Percentiles rank a stretch among this genome's conserved stretches.
Evolutionary conservation across 2,113 vertebrate species (phyloP).

Genomic region (Symphodus melops): DNA sequence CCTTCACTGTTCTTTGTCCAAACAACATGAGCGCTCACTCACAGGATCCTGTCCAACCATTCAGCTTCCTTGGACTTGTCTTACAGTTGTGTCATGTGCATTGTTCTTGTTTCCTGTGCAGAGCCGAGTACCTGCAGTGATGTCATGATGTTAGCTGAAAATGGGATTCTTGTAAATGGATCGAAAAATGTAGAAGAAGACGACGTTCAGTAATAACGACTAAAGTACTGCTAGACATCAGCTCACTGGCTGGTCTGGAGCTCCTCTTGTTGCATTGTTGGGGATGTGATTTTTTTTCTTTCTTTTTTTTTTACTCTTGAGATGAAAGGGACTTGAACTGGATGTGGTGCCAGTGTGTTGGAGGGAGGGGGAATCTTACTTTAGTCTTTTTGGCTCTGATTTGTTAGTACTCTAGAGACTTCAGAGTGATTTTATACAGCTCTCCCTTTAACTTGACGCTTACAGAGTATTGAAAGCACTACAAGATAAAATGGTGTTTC

Average conservation of each 20-base stretch:
- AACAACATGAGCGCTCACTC: slow-evolving; percentile 41
- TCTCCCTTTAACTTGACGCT: slow-evolving; percentile 69
- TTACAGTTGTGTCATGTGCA: slow-evolving; percentile 1
- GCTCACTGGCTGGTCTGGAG: slow-evolving; percentile 32
- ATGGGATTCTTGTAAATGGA: slow-evolving; percentile 31
- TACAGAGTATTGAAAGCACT: slow-evolving; percentile 77
- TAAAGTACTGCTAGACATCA: slow-evolving; percentile 25
- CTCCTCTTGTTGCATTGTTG: slow-evolving; percentile 50
- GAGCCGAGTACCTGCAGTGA: slow-evolving; percentile 17
- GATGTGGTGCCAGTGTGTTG: slow-evolving; percentile 51
- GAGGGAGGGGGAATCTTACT: not conserved
- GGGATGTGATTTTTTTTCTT: slow-evolving; percentile 52
- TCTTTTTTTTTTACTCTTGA: slow-evolving; percentile 39
- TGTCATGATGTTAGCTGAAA: slow-evolving; percentile 34
- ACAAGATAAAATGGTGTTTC: slow-evolving; percentile 50
- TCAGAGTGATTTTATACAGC: slow-evolving; percentile 41
- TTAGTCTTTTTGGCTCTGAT: slow-evolving; percentile 41
- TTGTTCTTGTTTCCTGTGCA: slow-evolving; percentile 14
- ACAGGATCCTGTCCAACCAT: not conserved
- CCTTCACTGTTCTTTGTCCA: slow-evolving; percentile 17
- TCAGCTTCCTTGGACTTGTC: slow-evolving; percentile 11
- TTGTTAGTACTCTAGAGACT: slow-evolving; percentile 62
- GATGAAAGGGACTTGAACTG: slow-evolving; percentile 70
- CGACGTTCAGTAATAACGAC: slow-evolving; percentile 17
- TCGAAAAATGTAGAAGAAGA: slow-evolving; percentile 33